phyloP scores from a whole-genome alignment of 2,888 invertebrate genomes.

The Xanthostigma xanthostigma region DNA sequence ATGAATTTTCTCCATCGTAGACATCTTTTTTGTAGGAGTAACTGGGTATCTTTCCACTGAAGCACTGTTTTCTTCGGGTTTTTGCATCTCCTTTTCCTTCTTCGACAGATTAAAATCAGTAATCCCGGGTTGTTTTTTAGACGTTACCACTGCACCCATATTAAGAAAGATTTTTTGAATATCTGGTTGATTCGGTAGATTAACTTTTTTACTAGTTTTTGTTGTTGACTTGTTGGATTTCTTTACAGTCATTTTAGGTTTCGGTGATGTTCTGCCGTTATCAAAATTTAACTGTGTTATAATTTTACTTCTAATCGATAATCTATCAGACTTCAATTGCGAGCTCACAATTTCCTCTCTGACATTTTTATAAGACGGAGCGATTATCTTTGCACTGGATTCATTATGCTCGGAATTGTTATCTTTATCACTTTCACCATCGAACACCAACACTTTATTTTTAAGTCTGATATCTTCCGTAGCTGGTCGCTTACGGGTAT shows the following conservation, averaged over 20 bases:
- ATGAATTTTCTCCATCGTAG: background rate
- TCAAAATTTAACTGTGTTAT: slow-evolving; percentile 9
- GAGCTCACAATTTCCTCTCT: slow-evolving; percentile 2
- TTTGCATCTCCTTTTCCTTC: background rate
- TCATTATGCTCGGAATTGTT: background rate
- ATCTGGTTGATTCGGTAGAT: slow-evolving; percentile 16
- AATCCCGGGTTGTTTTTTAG: too few relatives aligned
- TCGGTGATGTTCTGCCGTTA: background rate
- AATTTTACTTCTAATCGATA: slow-evolving; percentile 3
- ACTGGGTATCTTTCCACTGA: background rate
- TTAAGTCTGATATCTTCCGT: slow-evolving; percentile 42
- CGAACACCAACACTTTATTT: slow-evolving; percentile 34
- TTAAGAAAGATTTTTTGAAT: slow-evolving; percentile 21
- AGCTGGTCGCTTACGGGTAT: slow-evolving; percentile 60
- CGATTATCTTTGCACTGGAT: background rate
- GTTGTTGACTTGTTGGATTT: slow-evolving; percentile 1
- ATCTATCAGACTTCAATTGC: background rate
- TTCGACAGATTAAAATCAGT: too few relatives aligned
- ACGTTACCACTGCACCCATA: slow-evolving; percentile 11
- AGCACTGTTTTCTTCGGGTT: background rate
- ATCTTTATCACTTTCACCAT: slow-evolving; percentile 14
- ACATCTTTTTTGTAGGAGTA: slow-evolving; percentile 3
- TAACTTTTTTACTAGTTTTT: slow-evolving; percentile 4
- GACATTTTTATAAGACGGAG: background rate
- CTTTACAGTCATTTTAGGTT: slow-evolving; percentile 6